Evolutionary conservation across 2,888 invertebrate species (phyloP), one percentile per base, ranked within the genome.

Genomic region (Isoperla grammatica): DNA sequence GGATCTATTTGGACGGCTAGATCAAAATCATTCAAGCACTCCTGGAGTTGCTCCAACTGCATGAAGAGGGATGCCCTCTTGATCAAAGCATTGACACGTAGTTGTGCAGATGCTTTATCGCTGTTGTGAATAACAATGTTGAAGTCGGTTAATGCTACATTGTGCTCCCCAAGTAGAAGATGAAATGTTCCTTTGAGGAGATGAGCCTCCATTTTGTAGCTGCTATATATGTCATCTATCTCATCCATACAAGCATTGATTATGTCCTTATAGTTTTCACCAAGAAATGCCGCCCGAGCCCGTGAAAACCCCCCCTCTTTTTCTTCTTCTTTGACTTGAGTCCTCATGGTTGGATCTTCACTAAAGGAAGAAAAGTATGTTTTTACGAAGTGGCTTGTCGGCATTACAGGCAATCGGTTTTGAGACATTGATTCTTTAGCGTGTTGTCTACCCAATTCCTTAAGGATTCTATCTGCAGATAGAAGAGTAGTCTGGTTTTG

Each of bases 311-410:
- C 87, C 72, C 81, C 80, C 60, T 74, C 75, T 3, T 76, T 75
- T 60, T 78, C 75, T 19, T 68, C 64, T 61, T 78, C 68, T 65
- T 78, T 72, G 4, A 29, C 8, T 8, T 29, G 5, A 29, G 29
- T 29, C 50, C 69, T 72, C 15, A 84, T 79, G 61, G 94, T 81
- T 2, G 95, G 94, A 77, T 95, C 95, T 69, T 88, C 86, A 59
- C 87, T 84, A 74, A 95, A 96, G 11, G 94, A 90, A 61, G 85
- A 83, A 72, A 95, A 88, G 72, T 94, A 96, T 8, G 88, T 88
- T 71, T 85, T 87, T 37, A 95, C 86, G 69, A 92, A 94, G 74
- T 88, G 85, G 65, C 85, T 84, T 0, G 95, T 94, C 17, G 95
- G 94, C 78, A 92, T 83, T 2, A 87, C 77, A 1, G 90, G 86